Base-by-base conservation (phyloP, 2,797 vertebrate species). In the Pangasius djambal region DNA sequence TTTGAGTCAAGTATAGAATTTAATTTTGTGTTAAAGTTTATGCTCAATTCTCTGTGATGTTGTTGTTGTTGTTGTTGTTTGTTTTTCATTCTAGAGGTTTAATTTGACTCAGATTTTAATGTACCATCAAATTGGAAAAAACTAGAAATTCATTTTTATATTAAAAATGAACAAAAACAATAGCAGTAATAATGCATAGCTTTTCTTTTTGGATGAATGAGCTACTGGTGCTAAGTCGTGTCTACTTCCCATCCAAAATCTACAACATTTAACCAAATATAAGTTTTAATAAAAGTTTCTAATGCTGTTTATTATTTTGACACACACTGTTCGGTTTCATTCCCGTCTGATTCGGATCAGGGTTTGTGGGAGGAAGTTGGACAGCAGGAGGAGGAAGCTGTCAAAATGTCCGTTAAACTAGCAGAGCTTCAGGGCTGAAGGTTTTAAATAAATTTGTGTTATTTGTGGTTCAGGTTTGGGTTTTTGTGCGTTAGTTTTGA, bases 351-450 rank as follows among this genome's bases (percentile, higher is more conserved):
- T 63, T 63, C 72, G 37, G 67, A 84, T 55, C 57, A 28, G 40
- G 48, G 70, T 77, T 77, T 67, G 82, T 65, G 82, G 70, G 87
- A 77, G 61, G 82, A 78, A 37, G 70, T 75, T 83, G 82, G 69
- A 77, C 34, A 52, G n/a, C 34, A 84, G 48, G 34, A 78, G 31
- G 69, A 83, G 70, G 87, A 67, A 83, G n/a, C 81, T 84, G 87
- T 88, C 79, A 83, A 83, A 83, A 70, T 83, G 87, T 88, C 87
- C 18, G 61, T 85, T 84, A 75, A 50, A 65, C 28, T 18, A 77
- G n/a, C 82, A 67, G 20, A 75, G 77, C 78, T 87, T 57, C 78
- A 70, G 86, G 65, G 86, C 75, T 63, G 57, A 44, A 83, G 13
- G 81, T 12, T 63, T 61, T 25, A 83, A 83, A 83, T 83, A 83